Conservation (phyloP, 2,888 invertebrate genomes). For the Caenorhabditis drosophilae region DNA sequence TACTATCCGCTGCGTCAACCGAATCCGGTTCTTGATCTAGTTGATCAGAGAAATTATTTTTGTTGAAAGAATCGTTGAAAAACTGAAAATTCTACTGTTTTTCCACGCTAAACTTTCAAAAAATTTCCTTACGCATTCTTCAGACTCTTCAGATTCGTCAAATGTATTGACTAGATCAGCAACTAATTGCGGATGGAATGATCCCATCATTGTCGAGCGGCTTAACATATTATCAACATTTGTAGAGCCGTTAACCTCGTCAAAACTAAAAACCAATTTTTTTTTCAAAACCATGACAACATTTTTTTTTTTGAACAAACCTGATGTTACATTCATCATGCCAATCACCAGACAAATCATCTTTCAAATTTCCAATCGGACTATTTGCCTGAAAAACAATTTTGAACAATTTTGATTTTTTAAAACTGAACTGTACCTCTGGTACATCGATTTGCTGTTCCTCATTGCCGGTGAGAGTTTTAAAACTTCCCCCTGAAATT, state of each 20-base stretch:
- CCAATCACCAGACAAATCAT: constrained; percentile 33
- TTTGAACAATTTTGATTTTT: not conserved
- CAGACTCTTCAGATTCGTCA: constrained; percentile 19
- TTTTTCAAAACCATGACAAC: not conserved
- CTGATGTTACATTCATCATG: constrained; percentile 1
- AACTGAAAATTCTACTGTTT: too few relatives aligned
- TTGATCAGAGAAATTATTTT: too few relatives aligned
- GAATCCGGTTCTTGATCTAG: too few relatives aligned
- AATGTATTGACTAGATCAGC: constrained; percentile 42
- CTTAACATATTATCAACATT: constrained; percentile 27
- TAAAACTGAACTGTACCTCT: not conserved
- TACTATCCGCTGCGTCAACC: too few relatives aligned
- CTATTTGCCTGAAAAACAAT: not conserved
- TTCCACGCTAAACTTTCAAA: not conserved
- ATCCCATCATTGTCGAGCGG: constrained; percentile 50
- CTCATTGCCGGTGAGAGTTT: not conserved
- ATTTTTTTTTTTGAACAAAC: too few relatives aligned
- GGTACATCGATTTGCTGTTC: not conserved
- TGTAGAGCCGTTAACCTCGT: not conserved
- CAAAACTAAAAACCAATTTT: not conserved
- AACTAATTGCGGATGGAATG: constrained; percentile 41
- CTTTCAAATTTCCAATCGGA: not conserved
- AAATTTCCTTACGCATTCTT: constrained; percentile 1
- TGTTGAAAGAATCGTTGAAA: too few relatives aligned
- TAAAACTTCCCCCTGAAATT: too few relatives aligned